Conservation (phyloP, 2,113 vertebrate genomes). For the Alaudala cheleensis region DNA sequence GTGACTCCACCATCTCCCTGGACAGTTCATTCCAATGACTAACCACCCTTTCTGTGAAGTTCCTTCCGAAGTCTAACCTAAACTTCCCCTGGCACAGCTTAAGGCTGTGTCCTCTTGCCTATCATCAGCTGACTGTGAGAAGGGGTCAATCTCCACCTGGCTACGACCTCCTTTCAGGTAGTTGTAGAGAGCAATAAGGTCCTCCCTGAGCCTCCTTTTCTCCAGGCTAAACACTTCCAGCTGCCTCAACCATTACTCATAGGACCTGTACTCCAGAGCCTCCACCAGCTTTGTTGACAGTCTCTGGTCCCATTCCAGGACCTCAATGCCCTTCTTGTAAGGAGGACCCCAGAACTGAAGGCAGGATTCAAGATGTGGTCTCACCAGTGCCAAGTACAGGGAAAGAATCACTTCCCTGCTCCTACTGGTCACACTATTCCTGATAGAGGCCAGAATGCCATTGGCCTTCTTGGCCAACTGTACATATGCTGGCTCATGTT, state of each 20-base stretch:
- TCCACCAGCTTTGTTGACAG: rapidly evolving
- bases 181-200: rapidly evolving
- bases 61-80: background rate
- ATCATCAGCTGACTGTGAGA: background rate
- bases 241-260: background rate
- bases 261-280: background rate
- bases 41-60: background rate
- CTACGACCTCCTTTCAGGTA: background rate
- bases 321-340: background rate
- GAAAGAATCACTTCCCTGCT: background rate
- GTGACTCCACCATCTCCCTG: background rate
- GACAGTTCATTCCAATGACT: background rate
- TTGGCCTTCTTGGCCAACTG: background rate
- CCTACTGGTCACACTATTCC: rapidly evolving
- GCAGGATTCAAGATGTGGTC: rapidly evolving
- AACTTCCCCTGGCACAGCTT: background rate
- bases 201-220: background rate
- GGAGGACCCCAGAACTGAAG: background rate
- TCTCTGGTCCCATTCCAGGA: background rate
- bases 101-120: background rate
- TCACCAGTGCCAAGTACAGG: background rate
- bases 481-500: background rate
- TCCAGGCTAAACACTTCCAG: background rate
- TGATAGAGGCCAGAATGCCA: background rate
- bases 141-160: background rate